Evolutionary conservation across 2,113 vertebrate species (phyloP), one percentile per base, ranked within the genome.

Genomic region (Chlorodrepanis virens): DNA sequence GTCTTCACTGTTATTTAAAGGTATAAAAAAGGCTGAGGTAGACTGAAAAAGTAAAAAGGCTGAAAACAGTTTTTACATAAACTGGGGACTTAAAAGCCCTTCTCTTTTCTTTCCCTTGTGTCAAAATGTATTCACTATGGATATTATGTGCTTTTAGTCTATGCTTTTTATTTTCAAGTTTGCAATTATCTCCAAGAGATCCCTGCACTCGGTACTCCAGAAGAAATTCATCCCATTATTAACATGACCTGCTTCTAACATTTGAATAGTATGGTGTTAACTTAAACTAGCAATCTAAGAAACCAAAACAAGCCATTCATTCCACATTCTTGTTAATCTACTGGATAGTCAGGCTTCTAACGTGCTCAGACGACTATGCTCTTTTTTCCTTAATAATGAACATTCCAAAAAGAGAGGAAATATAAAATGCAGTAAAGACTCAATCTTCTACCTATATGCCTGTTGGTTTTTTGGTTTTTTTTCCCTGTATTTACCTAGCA

Each of bases 301-400:
- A 75, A 45, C 3, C 0, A 68, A 85, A 75, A 6, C 5, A 75
- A 53, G 6, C 1, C 0, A 1, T 17, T 27, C 28, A 76, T 70
- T 86, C 33, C 13, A 50, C 53, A 52, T 29, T 59, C 12, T 40
- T 61, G 6, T 19, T 80, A 49, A 17, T 65, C 37, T 54, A 45
- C 14, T 8, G 5, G 14, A 57, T 17, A 25, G 45, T 86, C 45
- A 28, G 4, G 23, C 11, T 33, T 65, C 57, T 35, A 24, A 4
- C 77, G 13, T 59, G 10, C 9, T 89, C 9, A 77, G 40, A 28
- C 39, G 9, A 54, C 14, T 22, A 14, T 33, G 6, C 2, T 37
- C 1, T 53, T 39, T 44, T 68, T 75, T 53, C 44, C 14, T 47
- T 80, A 64, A 54, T 27, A 53, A 45, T 18, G 31, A 68, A 24